phyloP scores from a whole-genome alignment of 2,797 vertebrate species.

The Meriones psammophilus region DNA sequence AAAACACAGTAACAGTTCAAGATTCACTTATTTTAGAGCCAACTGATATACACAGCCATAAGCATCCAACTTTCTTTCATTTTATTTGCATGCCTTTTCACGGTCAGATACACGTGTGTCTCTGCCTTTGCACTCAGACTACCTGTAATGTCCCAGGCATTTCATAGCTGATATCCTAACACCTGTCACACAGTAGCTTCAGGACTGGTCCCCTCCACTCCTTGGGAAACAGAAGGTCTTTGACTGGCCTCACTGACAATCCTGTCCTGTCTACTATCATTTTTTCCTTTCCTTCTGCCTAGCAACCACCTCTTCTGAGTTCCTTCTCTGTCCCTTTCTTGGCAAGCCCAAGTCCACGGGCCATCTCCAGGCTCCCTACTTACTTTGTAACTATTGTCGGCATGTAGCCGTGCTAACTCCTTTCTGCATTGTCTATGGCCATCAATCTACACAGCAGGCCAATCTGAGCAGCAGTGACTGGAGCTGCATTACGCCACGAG shows the following conservation, averaged over 20 bases:
- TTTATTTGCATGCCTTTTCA: not conserved
- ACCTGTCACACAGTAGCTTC: not conserved
- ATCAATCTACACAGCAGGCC: not conserved
- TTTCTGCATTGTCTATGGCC: not conserved
- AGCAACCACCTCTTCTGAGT: not conserved
- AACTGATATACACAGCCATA: not conserved
- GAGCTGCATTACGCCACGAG: not conserved
- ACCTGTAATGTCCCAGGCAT: not conserved
- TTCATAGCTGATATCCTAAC: not conserved
- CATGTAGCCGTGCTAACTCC: not conserved
- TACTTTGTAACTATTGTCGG: slow-evolving; percentile 57
- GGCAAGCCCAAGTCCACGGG: not conserved
- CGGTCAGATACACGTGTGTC: not conserved
- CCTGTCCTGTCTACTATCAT: not conserved
- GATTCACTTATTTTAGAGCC: not conserved
- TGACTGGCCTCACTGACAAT: not conserved
- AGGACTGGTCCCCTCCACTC: not conserved
- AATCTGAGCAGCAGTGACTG: not conserved
- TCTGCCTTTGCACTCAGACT: slow-evolving; percentile 9
- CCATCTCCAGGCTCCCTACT: not conserved
- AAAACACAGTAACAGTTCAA: not conserved
- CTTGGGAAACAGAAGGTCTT: not conserved
- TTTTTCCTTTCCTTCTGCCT: not conserved
- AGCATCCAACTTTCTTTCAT: not conserved
- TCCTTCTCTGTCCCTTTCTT: not conserved